phyloP scores from a whole-genome alignment of 2,113 vertebrate genomes.

The Pomatostomus ruficeps region DNA sequence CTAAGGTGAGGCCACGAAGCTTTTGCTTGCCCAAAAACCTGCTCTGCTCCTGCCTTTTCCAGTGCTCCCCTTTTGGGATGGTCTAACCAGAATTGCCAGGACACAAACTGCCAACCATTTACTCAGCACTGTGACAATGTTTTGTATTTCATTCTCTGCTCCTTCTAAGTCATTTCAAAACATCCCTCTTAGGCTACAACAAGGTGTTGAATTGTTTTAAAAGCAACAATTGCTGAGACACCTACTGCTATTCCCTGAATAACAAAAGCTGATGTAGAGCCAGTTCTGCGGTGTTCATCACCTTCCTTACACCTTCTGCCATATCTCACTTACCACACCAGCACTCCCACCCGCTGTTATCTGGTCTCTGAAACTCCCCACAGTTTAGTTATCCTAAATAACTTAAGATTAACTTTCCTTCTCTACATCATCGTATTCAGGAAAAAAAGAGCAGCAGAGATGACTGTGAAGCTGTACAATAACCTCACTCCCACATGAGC shows the following conservation, averaged over 20 bases:
- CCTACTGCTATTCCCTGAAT: not conserved
- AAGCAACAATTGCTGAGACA: not conserved
- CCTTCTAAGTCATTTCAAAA: not conserved
- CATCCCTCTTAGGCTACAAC: accelerated
- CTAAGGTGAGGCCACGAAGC: not conserved
- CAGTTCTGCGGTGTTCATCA: not conserved
- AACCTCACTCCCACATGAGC: accelerated
- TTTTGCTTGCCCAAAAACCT: not conserved
- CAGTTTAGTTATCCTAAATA: not conserved
- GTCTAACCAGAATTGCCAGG: not conserved
- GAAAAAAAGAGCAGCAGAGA: not conserved
- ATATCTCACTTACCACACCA: not conserved
- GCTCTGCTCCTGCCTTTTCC: not conserved
- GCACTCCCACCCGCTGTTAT: not conserved
- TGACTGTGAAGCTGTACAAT: not conserved
- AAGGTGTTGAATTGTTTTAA: accelerated
- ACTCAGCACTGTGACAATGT: accelerated
- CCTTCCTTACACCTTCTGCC: not conserved
- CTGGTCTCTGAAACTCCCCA: not conserved
- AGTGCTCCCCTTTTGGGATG: not conserved
- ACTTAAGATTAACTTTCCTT: not conserved
- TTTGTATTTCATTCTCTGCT: not conserved
- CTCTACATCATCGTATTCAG: not conserved
- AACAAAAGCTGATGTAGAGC: not conserved
- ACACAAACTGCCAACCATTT: not conserved